These are phyloP conservation scores for Coluber constrictor DNA, from an alignment of 2,797 vertebrate species.

Conservation along the genomic window DNA sequence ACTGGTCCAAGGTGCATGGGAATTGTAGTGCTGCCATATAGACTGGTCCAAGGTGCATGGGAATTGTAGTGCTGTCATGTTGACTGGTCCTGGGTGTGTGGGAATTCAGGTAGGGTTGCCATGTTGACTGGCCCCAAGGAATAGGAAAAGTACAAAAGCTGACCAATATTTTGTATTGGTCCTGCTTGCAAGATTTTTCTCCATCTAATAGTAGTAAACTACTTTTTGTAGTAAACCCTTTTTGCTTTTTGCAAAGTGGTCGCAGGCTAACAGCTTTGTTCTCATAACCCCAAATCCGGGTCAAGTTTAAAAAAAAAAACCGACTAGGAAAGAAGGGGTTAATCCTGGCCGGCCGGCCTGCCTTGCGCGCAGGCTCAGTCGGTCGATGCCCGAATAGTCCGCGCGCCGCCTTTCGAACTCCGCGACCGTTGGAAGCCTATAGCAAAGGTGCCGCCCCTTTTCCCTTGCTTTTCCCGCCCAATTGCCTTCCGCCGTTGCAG, in stretches of 20 bases:
- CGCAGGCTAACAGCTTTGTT: not conserved
- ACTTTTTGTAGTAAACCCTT: no score
- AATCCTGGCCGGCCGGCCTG: rapidly evolving
- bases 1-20: rapidly evolving
- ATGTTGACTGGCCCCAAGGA: not conserved
- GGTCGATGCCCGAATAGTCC: not conserved
- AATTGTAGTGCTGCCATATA: rapidly evolving
- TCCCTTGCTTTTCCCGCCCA: not conserved
- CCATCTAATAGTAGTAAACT: not conserved
- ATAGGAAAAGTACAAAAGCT: not conserved
- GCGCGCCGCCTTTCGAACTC: not conserved
- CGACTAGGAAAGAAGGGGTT: not conserved
- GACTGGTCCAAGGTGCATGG: rapidly evolving
- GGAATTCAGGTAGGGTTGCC: no score
- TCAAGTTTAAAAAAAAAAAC: not conserved
- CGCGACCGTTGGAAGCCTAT: not conserved
- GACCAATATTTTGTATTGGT: not conserved
- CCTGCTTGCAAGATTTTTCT: not conserved
- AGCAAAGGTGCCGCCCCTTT: not conserved
- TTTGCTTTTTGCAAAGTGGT: not conserved
- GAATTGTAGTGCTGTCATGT: no score
- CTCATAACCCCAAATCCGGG: not conserved
- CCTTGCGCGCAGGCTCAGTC: not conserved
- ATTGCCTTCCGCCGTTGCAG: no score
- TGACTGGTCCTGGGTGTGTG: rapidly evolving